phyloP scores from a whole-genome alignment of 2,888 invertebrate species.

The Litoditis marina region DNA sequence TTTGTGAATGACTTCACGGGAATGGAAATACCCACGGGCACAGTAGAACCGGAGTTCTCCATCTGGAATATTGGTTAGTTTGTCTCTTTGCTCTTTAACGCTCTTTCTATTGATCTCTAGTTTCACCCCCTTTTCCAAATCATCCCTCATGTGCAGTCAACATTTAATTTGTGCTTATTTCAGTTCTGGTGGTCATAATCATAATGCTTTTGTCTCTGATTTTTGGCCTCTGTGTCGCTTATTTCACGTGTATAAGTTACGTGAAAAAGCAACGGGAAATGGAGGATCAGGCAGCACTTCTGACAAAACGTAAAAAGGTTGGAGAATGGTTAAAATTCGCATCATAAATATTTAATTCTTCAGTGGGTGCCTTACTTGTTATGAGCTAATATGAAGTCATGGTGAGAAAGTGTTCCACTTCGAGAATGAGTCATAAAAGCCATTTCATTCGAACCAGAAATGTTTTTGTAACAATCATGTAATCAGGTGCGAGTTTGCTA shows the following conservation, averaged over 20 bases:
- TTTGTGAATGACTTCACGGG: conserved; percentile 57
- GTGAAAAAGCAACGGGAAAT: conserved; percentile 21
- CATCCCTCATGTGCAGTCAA: conserved; percentile 16
- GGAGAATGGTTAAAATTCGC: no score
- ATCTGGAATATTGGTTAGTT: conserved; percentile 11
- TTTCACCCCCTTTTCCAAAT: conserved; percentile 1
- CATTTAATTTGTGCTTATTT: conserved; percentile 12
- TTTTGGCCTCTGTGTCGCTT: conserved; percentile 14
- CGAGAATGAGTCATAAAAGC: no score
- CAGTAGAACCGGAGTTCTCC: conserved; percentile 28
- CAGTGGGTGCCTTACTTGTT: no score
- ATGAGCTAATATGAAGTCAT: no score
- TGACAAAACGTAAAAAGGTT: conserved; percentile 32
- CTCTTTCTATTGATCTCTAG: not conserved
- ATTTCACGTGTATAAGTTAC: conserved; percentile 17
- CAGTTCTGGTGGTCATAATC: conserved; percentile 18
- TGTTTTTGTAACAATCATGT: no score
- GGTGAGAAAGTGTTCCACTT: no score
- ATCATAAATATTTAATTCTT: no score
- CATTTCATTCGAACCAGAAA: no score
- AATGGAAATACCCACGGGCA: conserved; percentile 53
- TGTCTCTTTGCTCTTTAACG: not conserved
- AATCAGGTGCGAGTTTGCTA: no score
- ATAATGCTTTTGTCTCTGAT: conserved; percentile 14
- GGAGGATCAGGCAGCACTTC: conserved; percentile 27